A percentile compares a stretch with the other conserved stretches of the same genome.
phyloP scores from a whole-genome alignment of 2,888 invertebrate genomes.

The Pasiphila rectangulata region DNA sequence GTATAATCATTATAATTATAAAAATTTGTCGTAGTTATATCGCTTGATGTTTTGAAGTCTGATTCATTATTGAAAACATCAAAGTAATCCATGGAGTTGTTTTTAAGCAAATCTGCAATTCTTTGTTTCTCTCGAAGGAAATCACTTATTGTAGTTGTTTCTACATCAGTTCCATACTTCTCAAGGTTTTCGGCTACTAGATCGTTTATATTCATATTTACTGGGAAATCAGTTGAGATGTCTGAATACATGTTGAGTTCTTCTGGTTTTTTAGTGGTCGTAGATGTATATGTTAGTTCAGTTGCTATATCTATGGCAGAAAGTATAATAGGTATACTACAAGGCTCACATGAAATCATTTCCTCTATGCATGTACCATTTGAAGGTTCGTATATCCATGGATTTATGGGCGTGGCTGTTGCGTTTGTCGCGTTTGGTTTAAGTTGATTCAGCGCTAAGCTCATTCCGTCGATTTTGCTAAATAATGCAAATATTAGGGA shows the following conservation, averaged over 20 bases:
- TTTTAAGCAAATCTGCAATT: conserved; percentile 9
- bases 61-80: conserved; percentile 1
- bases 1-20: conserved; percentile 5
- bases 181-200: conserved; percentile 24
- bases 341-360: conserved; percentile 54
- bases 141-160: conserved; percentile 37
- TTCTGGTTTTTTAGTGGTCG: conserved; percentile 1
- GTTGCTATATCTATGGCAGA: conserved; percentile 24
- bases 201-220: conserved; percentile 8
- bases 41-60: background rate
- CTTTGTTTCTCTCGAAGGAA: conserved; percentile 15
- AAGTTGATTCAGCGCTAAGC: conserved; percentile 76
- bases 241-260: conserved; percentile 14
- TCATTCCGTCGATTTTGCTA: conserved; percentile 91
- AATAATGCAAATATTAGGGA: conserved; percentile 96
- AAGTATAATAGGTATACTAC: conserved; percentile 40
- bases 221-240: conserved; percentile 7
- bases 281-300: conserved; percentile 6
- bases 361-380: conserved; percentile 51
- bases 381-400: conserved; percentile 36
- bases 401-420: conserved; percentile 34
- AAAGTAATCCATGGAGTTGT: background rate
- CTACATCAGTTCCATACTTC: conserved; percentile 24
- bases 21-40: too few relatives aligned
- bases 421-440: conserved; percentile 64